phyloP scores from a whole-genome alignment of 2,888 invertebrate species.

The Drosophila atroscutellata region DNA sequence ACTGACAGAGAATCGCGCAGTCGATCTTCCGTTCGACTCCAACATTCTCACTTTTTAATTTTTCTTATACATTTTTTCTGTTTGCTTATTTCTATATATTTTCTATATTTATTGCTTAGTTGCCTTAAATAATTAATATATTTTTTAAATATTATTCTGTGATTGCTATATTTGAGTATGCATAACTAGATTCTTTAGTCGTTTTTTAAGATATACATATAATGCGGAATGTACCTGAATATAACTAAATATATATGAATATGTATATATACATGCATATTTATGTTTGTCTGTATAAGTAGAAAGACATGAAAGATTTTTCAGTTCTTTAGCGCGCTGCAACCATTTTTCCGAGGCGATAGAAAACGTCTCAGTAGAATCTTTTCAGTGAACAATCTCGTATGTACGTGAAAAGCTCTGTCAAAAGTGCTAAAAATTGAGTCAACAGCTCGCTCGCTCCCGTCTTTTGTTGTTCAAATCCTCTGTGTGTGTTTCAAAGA shows the following conservation, averaged over 20 bases:
- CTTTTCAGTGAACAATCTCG: constrained; percentile 52
- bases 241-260: constrained; percentile 10
- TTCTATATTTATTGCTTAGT: neutral
- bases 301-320: constrained; percentile 1
- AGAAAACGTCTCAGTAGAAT: constrained; percentile 43
- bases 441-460: constrained; percentile 22
- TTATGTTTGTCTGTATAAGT: neutral
- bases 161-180: neutral
- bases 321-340: constrained; percentile 1
- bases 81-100: neutral
- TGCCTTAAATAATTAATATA: neutral
- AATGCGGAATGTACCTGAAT: neutral
- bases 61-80: neutral
- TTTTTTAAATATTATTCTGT: neutral
- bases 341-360: constrained; percentile 27
- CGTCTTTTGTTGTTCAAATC: constrained; percentile 28
- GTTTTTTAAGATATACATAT: constrained; percentile 3
- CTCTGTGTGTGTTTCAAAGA: constrained; percentile 27
- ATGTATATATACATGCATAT: neutral
- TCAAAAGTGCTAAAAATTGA: constrained; percentile 36
- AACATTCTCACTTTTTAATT: neutral
- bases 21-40: neutral
- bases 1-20: neutral
- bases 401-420: constrained; percentile 48
- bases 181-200: neutral